Evolutionary conservation across 2,797 vertebrate genomes (phyloP).

Genomic region (Myotis myotis): DNA sequence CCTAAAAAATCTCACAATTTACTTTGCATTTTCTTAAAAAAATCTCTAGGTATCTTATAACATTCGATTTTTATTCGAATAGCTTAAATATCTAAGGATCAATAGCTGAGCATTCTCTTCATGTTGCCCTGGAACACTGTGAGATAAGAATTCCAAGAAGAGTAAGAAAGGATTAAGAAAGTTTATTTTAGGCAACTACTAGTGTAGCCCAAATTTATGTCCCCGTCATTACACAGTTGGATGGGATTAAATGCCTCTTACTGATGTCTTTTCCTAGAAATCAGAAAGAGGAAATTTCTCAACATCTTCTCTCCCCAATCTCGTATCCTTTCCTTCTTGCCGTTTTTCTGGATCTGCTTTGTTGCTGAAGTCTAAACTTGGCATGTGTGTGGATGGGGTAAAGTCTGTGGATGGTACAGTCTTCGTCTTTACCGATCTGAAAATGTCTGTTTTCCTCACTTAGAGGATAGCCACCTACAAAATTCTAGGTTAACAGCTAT

Average conservation of each 20-base stretch:
- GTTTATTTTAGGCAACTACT: neutral
- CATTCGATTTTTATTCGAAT: neutral
- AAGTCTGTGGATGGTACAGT: neutral
- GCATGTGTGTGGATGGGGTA: neutral
- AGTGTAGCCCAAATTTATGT: neutral
- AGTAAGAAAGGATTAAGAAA: neutral
- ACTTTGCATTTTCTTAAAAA: slow-evolving; percentile 7
- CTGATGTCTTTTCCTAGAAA: neutral
- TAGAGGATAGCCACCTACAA: neutral
- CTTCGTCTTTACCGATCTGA: neutral
- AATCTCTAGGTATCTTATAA: neutral
- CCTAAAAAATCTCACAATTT: neutral
- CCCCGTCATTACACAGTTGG: neutral
- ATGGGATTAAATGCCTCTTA: neutral
- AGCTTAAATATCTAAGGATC: neutral
- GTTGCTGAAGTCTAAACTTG: neutral
- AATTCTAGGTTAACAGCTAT: neutral
- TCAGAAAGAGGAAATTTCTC: neutral
- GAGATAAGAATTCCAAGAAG: neutral
- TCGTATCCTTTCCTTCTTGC: neutral
- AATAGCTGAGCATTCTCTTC: neutral
- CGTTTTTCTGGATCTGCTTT: neutral
- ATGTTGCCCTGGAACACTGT: neutral
- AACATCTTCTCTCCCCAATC: neutral
- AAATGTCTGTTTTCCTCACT: neutral